Evolutionary conservation across 2,113 vertebrate species (phyloP).

Genomic region (Leptodactylus fuscus): DNA sequence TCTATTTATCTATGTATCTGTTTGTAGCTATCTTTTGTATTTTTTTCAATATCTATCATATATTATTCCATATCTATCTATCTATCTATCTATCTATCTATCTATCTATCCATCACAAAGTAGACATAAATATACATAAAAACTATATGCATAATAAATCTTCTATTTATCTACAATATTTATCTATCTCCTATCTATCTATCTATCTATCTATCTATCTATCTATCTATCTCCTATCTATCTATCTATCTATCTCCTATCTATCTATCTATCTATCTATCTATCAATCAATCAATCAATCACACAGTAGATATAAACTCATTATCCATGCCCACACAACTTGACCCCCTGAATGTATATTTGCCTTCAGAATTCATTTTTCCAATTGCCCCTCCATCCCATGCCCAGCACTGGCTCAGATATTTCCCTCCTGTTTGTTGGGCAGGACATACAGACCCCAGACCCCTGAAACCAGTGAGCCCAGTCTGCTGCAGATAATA

Average conservation of each 20-base stretch:
- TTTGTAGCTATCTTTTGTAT: neutral
- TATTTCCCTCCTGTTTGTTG: conserved; percentile 64
- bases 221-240: no score
- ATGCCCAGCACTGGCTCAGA: conserved; percentile 64
- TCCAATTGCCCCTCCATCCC: neutral
- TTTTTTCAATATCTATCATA: no score
- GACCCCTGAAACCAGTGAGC: no score
- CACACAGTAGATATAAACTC: no score
- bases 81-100: neutral
- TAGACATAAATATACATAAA: no score
- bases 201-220: conserved; percentile 3
- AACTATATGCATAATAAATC: no score
- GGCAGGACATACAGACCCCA: no score
- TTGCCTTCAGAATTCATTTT: neutral
- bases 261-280: neutral
- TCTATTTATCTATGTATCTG: neutral
- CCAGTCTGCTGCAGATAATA: conserved; percentile 29
- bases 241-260: neutral
- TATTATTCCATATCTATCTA: neutral
- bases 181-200: conserved; percentile 5
- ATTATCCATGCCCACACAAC: neutral
- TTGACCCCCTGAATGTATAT: neutral
- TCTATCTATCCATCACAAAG: neutral
- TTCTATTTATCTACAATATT: neutral
- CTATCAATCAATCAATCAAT: no score